Evolutionary conservation across 2,797 vertebrate species (phyloP).

Genomic region (Mus spretus): DNA sequence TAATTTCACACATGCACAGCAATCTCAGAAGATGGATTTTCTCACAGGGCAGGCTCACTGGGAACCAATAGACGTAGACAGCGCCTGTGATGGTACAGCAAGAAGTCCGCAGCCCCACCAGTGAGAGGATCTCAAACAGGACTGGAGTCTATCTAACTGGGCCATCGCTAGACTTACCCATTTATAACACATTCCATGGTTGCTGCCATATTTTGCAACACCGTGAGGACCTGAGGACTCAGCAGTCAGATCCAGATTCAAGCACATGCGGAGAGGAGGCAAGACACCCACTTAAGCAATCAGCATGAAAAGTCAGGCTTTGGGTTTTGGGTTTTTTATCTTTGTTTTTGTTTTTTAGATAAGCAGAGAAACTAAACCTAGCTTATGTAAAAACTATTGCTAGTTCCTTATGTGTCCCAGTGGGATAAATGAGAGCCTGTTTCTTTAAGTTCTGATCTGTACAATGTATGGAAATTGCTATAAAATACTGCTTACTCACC

Average conservation of each 20-base stretch:
- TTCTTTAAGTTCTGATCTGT: background rate
- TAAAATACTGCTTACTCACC: background rate
- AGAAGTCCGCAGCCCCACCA: background rate
- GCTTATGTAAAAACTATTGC: background rate
- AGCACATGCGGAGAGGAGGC: background rate
- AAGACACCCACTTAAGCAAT: background rate
- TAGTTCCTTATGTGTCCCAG: background rate
- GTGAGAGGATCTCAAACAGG: background rate
- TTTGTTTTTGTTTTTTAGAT: background rate
- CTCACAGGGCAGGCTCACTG: background rate
- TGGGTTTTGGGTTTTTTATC: no score
- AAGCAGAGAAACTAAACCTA: background rate
- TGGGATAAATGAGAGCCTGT: background rate
- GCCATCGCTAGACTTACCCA: background rate
- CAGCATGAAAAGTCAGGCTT: background rate
- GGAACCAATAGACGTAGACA: background rate
- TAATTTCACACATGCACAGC: background rate
- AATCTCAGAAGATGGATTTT: slow-evolving; percentile 3
- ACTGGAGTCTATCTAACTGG: slow-evolving; percentile 15
- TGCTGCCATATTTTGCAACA: background rate
- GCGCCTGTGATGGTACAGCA: background rate
- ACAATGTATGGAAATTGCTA: background rate
- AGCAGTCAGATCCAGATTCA: background rate
- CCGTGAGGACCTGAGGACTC: background rate
- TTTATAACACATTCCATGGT: background rate